phyloP scores from a whole-genome alignment of 2,797 vertebrate species.

The Melanotaenia trifasciata region DNA sequence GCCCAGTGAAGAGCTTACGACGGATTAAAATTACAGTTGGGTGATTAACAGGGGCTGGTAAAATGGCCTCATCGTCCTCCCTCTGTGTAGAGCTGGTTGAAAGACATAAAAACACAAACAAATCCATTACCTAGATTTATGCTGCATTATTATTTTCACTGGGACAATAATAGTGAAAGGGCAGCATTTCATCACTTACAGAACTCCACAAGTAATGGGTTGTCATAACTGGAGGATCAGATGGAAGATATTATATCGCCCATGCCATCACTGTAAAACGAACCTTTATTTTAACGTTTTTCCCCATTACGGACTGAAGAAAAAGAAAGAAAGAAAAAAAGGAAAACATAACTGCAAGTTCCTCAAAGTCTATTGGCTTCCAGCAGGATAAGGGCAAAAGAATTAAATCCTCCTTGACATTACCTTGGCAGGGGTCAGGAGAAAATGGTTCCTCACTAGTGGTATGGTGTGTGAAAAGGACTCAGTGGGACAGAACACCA shows the following conservation, averaged over 20 bases:
- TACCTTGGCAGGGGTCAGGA: conserved; percentile 65
- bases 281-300: conserved; percentile 60
- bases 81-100: conserved; percentile 49
- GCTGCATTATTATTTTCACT: conserved; percentile 67
- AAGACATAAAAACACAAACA: conserved; percentile 76
- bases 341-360: conserved; percentile 20
- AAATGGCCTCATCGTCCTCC: conserved; percentile 62
- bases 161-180: conserved; percentile 72
- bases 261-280: conserved; percentile 51
- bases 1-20: conserved; percentile 72
- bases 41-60: conserved; percentile 69
- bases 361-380: conserved; percentile 24
- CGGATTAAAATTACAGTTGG: conserved; percentile 71
- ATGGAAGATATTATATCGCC: conserved; percentile 58
- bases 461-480: conserved; percentile 49
- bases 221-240: conserved; percentile 68
- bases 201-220: conserved; percentile 66
- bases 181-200: conserved; percentile 73
- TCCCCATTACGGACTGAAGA: conserved; percentile 27
- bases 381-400: conserved; percentile 35
- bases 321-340: neutral
- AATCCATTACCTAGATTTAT: conserved; percentile 79
- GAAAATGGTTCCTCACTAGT: conserved; percentile 44
- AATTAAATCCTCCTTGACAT: conserved; percentile 65
- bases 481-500: conserved; percentile 58